Evolutionary conservation across 2,797 vertebrate genomes (phyloP), one percentile per base, ranked within the genome.

Genomic region (Gorsachius magnificus): DNA sequence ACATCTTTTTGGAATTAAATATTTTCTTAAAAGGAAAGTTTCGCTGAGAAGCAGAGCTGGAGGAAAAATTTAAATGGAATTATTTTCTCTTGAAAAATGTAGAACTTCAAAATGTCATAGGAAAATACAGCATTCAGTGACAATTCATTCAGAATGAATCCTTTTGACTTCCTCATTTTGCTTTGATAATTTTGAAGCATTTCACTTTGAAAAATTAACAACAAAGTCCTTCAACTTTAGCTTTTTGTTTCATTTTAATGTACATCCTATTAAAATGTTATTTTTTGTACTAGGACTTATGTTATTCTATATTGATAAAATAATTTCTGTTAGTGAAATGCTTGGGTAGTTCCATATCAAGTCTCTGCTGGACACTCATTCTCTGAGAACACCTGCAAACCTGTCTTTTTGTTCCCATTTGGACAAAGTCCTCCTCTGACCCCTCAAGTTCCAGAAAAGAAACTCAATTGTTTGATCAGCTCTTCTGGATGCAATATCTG

Each of bases 21-120:
- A 85, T 77, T 14, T 94, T 96, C 95, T 96, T 95, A 78, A 82
- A 94, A 90, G 60, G 95, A 96, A 91, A 14, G 19, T 95, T 83
- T 96, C 85, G 87, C 4, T 1, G 0, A 54, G 70, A 81, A 63
- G 50, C 10, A 77, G 10, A 80, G 18, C 11, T 71, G 38, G 20
- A 31, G 35, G 36, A 57, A 68, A 63, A 58, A 21, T 4, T 68
- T 57, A 33, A 75, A 68, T 54, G 1, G 5, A 83, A 83, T 57
- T 53, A 56, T 53, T 74, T 61, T 82, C 13, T 74, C 48, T 70
- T 74, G 9, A 51, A 83, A 93, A 85, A n/a, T 4, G 1, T 28
- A 45, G 5, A 64, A 48, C 24, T 56, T 74, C 36, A 77, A 71
- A 71, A 77, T 76, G 12, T 64, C 24, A 16, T 16, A 51, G 31